These are phyloP conservation scores for Hippocampus barbouri DNA, from an alignment of 2,113 vertebrate genomes.

Conservation along the genomic window DNA sequence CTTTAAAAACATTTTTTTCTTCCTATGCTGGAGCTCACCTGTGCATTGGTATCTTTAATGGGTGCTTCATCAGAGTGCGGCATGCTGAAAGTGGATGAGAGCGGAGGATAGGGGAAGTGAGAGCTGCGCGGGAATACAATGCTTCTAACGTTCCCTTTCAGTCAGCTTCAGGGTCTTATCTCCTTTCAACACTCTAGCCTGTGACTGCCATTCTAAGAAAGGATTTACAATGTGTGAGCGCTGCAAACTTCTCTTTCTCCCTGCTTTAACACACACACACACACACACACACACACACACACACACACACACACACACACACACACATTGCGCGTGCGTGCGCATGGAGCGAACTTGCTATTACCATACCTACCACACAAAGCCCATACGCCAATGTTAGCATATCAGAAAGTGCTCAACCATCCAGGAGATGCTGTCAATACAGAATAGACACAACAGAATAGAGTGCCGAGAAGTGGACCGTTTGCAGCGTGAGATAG, in stretches of 20 bases:
- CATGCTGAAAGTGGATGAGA: constrained; percentile 44
- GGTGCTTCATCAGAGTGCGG: constrained; percentile 35
- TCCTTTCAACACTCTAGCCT: constrained; percentile 70
- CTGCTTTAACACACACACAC: constrained; percentile 14
- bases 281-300: constrained; percentile 7
- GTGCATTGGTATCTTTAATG: too few relatives aligned
- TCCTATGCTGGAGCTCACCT: too few relatives aligned
- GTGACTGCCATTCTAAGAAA: constrained; percentile 68
- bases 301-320: neutral
- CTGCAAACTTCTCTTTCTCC: constrained; percentile 55
- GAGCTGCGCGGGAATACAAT: constrained; percentile 65
- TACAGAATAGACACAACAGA: constrained; percentile 10
- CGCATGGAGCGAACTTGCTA: constrained; percentile 24
- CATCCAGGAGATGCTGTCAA: constrained; percentile 49
- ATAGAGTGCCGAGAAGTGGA: constrained; percentile 23
- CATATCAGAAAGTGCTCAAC: constrained; percentile 47
- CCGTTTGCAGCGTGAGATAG: constrained; percentile 26
- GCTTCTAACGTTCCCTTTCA: constrained; percentile 61
- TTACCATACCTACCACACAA: constrained; percentile 57
- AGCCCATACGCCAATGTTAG: constrained; percentile 36
- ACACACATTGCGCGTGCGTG: too few relatives aligned
- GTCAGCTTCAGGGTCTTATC: constrained; percentile 70
- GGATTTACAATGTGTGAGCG: constrained; percentile 73
- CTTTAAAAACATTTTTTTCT: too few relatives aligned
- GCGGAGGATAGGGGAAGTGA: constrained; percentile 51